Evolutionary conservation across 2,797 vertebrate genomes (phyloP).

Genomic region (Odontamblyopus rebecca): DNA sequence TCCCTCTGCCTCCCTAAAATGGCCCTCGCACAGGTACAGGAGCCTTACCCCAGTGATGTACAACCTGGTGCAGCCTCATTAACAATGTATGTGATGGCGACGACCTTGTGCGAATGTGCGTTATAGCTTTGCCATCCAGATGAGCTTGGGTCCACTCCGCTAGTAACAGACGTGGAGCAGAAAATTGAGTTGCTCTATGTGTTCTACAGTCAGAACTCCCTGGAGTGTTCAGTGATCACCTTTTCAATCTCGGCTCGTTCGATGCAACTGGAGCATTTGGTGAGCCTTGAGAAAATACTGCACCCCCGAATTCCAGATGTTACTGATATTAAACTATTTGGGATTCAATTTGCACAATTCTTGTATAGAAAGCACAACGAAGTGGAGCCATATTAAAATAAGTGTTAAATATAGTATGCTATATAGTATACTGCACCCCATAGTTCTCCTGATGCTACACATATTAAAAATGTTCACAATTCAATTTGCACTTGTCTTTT

Average conservation of each 20-base stretch:
- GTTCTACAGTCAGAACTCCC: conserved; percentile 10
- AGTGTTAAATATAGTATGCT: background rate
- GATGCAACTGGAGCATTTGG: conserved; percentile 9
- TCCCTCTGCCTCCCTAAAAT: conserved; percentile 8
- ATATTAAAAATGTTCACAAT: too few relatives aligned
- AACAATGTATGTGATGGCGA: conserved; percentile 31
- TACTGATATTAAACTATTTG: background rate
- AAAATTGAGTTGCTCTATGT: conserved; percentile 31
- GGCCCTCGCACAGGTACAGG: background rate
- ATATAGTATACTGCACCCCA: too few relatives aligned
- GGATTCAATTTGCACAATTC: background rate
- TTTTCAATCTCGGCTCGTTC: conserved; percentile 29
- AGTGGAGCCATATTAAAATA: background rate
- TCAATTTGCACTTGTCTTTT: too few relatives aligned
- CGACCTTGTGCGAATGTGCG: conserved; percentile 26
- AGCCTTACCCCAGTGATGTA: conserved; percentile 15
- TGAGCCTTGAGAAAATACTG: conserved; percentile 21
- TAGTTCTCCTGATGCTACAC: too few relatives aligned
- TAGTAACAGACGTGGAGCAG: conserved; percentile 39
- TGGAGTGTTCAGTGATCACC: conserved; percentile 19
- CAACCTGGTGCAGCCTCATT: conserved; percentile 31
- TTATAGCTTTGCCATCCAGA: conserved; percentile 36
- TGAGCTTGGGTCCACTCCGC: conserved; percentile 23
- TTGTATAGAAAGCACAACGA: background rate
- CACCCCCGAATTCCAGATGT: background rate